These are phyloP conservation scores for Columba livia DNA, from an alignment of 2,113 vertebrate genomes.

Conservation along the genomic window DNA sequence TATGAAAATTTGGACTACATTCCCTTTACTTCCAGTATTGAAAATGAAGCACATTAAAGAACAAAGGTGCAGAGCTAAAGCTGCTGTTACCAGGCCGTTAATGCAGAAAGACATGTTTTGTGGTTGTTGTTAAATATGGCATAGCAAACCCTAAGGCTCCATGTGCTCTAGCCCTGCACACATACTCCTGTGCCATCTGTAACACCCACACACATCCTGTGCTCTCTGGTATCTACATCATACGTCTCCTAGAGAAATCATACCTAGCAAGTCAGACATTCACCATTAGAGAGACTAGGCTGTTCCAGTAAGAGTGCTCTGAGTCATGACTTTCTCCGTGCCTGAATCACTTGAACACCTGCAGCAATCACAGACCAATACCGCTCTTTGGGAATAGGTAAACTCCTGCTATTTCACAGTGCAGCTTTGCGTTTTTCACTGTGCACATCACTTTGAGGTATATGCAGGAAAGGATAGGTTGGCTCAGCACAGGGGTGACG, in stretches of 20 bases:
- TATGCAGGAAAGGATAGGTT: not conserved
- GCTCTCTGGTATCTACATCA: not conserved
- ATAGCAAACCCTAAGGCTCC: not conserved
- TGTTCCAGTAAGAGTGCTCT: not conserved
- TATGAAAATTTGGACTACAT: not conserved
- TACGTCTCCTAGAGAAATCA: not conserved
- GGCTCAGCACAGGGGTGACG: not conserved
- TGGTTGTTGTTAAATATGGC: not conserved
- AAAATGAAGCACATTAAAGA: not conserved
- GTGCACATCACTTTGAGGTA: not conserved
- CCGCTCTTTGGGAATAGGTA: not conserved
- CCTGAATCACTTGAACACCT: slow-evolving; percentile 18
- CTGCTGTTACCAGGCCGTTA: not conserved
- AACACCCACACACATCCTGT: slow-evolving; percentile 45
- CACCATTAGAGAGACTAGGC: not conserved
- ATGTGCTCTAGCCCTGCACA: not conserved
- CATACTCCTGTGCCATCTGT: not conserved
- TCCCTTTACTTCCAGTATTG: not conserved
- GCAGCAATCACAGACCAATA: not conserved
- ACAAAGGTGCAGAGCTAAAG: not conserved
- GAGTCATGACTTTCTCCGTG: slow-evolving; percentile 6
- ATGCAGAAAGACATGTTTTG: not conserved
- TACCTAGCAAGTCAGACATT: not conserved
- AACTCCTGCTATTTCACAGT: not conserved
- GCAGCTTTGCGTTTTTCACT: not conserved